These are phyloP conservation scores for Drosophila greeni DNA, from an alignment of 2,888 invertebrate genomes.

Conservation along the genomic window DNA sequence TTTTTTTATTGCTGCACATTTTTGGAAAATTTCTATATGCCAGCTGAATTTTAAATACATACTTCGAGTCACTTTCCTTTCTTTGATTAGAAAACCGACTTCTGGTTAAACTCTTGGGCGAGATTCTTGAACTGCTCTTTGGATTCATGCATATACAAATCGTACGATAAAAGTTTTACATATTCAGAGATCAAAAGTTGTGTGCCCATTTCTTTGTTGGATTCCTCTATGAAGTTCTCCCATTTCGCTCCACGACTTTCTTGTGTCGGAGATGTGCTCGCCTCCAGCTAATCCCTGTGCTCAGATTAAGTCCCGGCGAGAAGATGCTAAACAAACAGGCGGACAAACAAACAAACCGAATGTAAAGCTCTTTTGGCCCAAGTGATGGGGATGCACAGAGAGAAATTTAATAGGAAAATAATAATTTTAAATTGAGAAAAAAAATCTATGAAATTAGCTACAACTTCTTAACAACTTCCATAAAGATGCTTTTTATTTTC, in stretches of 20 bases:
- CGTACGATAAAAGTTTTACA: constrained; percentile 8
- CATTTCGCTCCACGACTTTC: not conserved
- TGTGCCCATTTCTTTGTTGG: constrained; percentile 17
- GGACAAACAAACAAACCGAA: constrained; percentile 27
- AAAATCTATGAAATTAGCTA: not conserved
- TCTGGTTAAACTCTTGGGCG: constrained; percentile 1
- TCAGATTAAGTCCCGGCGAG: constrained; percentile 24
- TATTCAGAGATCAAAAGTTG: constrained; percentile 28
- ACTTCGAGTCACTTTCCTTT: constrained; percentile 17
- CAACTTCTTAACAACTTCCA: too few relatives aligned
- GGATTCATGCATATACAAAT: constrained; percentile 9
- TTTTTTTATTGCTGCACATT: constrained; percentile 2
- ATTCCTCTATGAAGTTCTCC: constrained; percentile 6
- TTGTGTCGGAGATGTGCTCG: constrained; percentile 19
- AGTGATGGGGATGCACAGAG: constrained; percentile 2
- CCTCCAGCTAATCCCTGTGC: constrained; percentile 15
- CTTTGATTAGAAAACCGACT: constrained; percentile 7
- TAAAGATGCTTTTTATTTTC: too few relatives aligned
- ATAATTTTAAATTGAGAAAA: not conserved
- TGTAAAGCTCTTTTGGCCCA: constrained; percentile 26
- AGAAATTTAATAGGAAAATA: not conserved
- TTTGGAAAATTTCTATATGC: constrained; percentile 5
- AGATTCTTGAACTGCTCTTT: constrained; percentile 3
- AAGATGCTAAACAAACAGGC: constrained; percentile 35
- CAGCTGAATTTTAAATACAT: constrained; percentile 23